Percentiles rank a stretch among this genome's conserved stretches.
phyloP scores from a whole-genome alignment of 2,113 vertebrate species.

The Epinephelus lanceolatus region DNA sequence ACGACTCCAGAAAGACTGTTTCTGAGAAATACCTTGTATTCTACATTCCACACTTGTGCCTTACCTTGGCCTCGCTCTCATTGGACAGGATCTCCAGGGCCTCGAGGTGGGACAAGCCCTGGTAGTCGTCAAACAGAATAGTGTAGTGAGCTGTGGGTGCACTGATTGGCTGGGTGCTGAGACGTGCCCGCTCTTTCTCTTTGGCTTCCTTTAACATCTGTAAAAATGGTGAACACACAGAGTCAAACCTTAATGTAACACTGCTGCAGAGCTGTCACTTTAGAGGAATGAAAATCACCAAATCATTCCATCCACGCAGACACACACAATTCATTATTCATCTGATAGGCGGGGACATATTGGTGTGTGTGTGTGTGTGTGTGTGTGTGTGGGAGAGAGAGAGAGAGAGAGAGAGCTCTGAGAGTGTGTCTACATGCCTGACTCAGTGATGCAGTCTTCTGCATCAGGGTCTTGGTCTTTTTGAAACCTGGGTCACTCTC shows the following conservation, averaged over 20 bases:
- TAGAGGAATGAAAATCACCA: conserved; percentile 9
- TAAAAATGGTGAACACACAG: conserved; percentile 58
- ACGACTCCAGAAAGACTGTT: background rate
- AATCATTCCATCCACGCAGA: background rate
- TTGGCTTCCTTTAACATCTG: conserved; percentile 97
- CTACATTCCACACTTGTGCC: background rate
- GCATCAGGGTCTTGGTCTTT: conserved; percentile 96
- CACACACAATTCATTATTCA: background rate
- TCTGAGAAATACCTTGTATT: background rate
- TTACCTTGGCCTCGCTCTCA: conserved; percentile 95
- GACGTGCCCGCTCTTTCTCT: conserved; percentile 93
- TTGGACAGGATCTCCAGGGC: conserved; percentile 98
- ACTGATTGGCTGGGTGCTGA: conserved; percentile 88
- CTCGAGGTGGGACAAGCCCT: conserved; percentile 97
- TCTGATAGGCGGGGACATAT: background rate
- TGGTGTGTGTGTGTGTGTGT: background rate
- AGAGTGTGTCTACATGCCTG: conserved; percentile 84
- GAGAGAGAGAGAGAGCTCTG: background rate
- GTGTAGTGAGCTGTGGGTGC: conserved; percentile 94
- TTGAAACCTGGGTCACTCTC: conserved; percentile 98
- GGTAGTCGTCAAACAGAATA: conserved; percentile 97
- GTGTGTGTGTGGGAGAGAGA: too few species aligned
- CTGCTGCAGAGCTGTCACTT: background rate
- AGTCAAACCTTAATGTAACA: background rate
- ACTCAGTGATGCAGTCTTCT: conserved; percentile 93